phyloP scores from a whole-genome alignment of 2,797 vertebrate genomes.

The Diceros bicornis region DNA sequence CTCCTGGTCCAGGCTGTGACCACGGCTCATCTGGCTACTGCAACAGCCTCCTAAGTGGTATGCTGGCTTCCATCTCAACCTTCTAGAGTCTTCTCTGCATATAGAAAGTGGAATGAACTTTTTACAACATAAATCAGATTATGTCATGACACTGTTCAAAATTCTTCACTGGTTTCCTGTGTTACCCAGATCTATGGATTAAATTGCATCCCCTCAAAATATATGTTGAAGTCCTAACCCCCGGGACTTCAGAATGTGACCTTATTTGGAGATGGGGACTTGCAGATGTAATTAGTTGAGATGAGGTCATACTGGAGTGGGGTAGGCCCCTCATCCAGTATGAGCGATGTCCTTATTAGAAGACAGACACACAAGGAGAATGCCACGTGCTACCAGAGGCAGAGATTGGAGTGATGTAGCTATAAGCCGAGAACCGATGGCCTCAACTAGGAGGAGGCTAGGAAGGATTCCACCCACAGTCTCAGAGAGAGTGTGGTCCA shows the following conservation, averaged over 20 bases:
- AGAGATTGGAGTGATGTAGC: neutral
- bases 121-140: neutral
- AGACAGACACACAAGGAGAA: neutral
- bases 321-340: neutral
- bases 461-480: neutral
- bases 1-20: neutral
- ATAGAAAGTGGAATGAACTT: neutral
- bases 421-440: neutral
- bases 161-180: neutral
- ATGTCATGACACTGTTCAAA: neutral
- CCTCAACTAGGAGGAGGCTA: neutral
- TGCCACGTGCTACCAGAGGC: rapidly evolving
- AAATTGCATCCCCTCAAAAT: neutral
- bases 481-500: neutral
- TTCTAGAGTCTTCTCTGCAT: neutral
- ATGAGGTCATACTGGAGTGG: neutral
- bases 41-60: no score
- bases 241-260: neutral
- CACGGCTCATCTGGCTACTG: rapidly evolving
- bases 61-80: neutral
- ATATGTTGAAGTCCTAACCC: neutral
- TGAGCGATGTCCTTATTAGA: neutral
- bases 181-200: neutral
- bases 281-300: neutral
- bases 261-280: neutral